These are phyloP conservation scores for Notothenia coriiceps DNA, from an alignment of 2,113 vertebrate species.

Conservation along the genomic window DNA sequence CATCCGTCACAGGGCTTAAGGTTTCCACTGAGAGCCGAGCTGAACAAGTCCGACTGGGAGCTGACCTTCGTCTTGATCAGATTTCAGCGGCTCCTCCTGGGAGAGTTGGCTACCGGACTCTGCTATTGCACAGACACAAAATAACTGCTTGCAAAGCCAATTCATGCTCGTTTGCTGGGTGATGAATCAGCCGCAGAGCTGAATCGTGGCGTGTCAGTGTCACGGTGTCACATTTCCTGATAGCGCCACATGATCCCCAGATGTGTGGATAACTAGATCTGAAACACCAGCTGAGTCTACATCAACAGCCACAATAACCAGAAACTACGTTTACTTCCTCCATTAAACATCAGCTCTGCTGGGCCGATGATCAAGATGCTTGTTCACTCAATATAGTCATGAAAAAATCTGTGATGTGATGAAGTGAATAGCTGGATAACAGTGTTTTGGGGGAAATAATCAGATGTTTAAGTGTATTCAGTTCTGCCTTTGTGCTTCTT, in stretches of 20 bases:
- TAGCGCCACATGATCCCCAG: neutral
- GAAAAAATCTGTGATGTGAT: neutral
- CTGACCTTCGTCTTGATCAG: slow-evolving; percentile 61
- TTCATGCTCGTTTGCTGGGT: neutral
- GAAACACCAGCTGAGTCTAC: neutral
- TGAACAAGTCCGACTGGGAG: slow-evolving; percentile 65
- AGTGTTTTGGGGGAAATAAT: no score
- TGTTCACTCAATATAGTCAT: neutral
- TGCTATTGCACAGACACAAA: slow-evolving; percentile 21
- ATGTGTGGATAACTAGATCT: neutral
- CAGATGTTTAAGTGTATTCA: no score
- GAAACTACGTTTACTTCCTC: neutral
- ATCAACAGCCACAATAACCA: neutral
- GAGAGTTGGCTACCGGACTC: slow-evolving; percentile 33
- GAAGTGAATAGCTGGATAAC: no score
- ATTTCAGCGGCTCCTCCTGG: slow-evolving; percentile 56
- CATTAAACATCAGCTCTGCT: neutral
- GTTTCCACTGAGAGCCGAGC: slow-evolving; percentile 38
- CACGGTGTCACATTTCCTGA: neutral
- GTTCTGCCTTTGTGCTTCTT: no score
- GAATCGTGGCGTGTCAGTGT: neutral
- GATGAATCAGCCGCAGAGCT: neutral
- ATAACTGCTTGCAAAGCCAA: slow-evolving; percentile 30
- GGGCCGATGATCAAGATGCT: neutral
- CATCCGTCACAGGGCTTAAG: slow-evolving; percentile 25